phyloP scores from a whole-genome alignment of 2,888 invertebrate genomes.

The Thereva unica region DNA sequence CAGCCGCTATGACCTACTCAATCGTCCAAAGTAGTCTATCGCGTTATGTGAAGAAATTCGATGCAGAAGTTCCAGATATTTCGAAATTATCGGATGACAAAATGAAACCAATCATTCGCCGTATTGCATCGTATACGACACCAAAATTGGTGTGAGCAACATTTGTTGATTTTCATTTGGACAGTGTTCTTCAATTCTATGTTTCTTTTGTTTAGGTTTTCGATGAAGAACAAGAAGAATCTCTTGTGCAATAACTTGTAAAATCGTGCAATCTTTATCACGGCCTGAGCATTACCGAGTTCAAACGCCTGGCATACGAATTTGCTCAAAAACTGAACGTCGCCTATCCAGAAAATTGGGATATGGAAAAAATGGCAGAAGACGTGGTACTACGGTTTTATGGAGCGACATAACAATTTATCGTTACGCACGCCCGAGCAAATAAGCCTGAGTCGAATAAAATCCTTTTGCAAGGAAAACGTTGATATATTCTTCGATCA shows the following conservation, averaged over 20 bases:
- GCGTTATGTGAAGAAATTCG: not conserved
- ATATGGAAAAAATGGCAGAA: slow-evolving; percentile 6
- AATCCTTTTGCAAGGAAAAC: slow-evolving; percentile 39
- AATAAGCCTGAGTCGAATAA: not conserved
- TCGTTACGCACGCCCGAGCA: slow-evolving; percentile 34
- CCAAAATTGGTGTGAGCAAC: not conserved
- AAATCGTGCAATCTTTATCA: slow-evolving; percentile 29
- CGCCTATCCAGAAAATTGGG: slow-evolving; percentile 18
- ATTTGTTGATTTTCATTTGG: too few relatives aligned
- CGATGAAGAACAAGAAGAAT: slow-evolving; percentile 11
- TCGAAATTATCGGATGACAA: not conserved
- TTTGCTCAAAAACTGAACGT: slow-evolving; percentile 16
- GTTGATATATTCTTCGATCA: slow-evolving; percentile 28
- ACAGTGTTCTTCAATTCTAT: not conserved
- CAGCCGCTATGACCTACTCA: not conserved
- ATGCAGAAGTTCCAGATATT: too few relatives aligned
- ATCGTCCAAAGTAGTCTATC: not conserved
- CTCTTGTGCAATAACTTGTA: slow-evolving; percentile 9
- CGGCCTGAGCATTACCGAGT: slow-evolving; percentile 27
- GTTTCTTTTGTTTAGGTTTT: slow-evolving; percentile 9
- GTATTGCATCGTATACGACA: not conserved
- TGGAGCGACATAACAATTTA: slow-evolving; percentile 32
- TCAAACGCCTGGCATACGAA: slow-evolving; percentile 22
- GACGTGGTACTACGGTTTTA: slow-evolving; percentile 36
- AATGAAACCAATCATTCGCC: not conserved